These are phyloP conservation scores for Dasypus novemcinctus DNA, from an alignment of 2,113 vertebrate species.

Conservation along the genomic window DNA sequence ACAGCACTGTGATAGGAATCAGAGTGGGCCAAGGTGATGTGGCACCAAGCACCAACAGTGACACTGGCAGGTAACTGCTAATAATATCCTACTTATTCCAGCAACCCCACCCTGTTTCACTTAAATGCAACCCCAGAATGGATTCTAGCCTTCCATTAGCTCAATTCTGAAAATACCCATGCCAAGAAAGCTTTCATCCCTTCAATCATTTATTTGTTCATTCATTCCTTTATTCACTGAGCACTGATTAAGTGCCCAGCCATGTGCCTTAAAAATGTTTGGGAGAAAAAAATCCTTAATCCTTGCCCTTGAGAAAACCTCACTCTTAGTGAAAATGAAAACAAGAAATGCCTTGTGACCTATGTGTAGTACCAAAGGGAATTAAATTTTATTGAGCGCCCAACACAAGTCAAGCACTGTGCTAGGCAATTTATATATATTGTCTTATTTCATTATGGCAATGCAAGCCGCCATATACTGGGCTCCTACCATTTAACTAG, in stretches of 20 bases:
- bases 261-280: background rate
- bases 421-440: background rate
- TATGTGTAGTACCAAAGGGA: slow-evolving; percentile 54
- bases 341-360: slow-evolving; percentile 50
- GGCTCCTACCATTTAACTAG: background rate
- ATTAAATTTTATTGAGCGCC: slow-evolving; percentile 50
- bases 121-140: background rate
- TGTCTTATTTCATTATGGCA: slow-evolving; percentile 23
- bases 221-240: background rate
- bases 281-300: background rate
- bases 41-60: background rate
- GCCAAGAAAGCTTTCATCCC: background rate
- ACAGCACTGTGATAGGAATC: background rate
- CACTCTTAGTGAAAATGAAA: slow-evolving; percentile 55
- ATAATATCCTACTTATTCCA: background rate
- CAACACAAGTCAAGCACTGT: background rate
- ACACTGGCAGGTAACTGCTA: background rate
- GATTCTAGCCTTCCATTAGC: background rate
- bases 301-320: slow-evolving; percentile 57
- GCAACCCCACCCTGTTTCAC: background rate
- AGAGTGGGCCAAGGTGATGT: background rate
- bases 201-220: background rate
- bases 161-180: background rate
- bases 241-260: background rate
- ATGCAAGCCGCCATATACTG: background rate